Evolutionary conservation across 2,113 vertebrate genomes (phyloP).

Genomic region (Stigmatopora nigra): DNA sequence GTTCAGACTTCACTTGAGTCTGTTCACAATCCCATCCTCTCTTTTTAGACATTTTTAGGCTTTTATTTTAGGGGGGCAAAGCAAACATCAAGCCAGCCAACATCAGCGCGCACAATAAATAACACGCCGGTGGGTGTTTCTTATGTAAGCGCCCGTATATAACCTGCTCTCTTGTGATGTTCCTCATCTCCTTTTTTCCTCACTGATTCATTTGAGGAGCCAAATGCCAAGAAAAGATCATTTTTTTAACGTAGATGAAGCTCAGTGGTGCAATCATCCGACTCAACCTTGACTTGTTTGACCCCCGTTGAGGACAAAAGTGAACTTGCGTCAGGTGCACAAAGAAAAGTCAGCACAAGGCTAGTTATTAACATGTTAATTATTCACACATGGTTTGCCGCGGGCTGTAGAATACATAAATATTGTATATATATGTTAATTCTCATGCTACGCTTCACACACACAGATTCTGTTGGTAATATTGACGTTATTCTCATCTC

Average conservation of each 20-base stretch:
- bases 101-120: neutral
- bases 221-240: neutral
- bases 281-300: neutral
- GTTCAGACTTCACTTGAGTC: neutral
- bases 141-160: slow-evolving; percentile 20
- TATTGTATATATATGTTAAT: neutral
- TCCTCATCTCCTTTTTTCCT: neutral
- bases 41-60: neutral
- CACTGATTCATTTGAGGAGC: neutral
- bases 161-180: neutral
- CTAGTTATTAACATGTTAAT: neutral
- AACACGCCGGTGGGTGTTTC: slow-evolving; percentile 22
- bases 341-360: neutral
- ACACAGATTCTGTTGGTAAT: neutral
- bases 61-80: neutral
- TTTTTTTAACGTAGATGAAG: neutral
- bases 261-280: neutral
- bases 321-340: neutral
- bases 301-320: neutral
- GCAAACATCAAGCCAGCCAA: neutral
- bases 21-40: neutral
- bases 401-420: neutral
- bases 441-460: neutral
- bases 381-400: neutral
- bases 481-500: neutral